phyloP scores from a whole-genome alignment of 1,140 invertebrate species.

The Caenorhabditis remanei region DNA sequence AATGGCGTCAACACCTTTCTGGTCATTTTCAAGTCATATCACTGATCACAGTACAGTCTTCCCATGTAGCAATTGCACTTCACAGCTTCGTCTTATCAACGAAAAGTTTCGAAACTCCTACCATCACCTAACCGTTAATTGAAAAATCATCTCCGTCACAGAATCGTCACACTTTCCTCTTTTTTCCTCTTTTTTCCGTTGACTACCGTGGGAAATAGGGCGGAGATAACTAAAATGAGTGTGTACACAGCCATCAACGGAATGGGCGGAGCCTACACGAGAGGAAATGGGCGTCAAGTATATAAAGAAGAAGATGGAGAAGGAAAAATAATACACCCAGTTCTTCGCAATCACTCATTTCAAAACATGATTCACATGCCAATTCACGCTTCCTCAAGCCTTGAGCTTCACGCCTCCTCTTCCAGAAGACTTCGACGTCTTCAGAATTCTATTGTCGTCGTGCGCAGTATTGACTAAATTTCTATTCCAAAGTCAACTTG shows the following conservation, averaged over 20 bases:
- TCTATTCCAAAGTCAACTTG: neutral
- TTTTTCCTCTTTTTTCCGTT: too few relatives aligned
- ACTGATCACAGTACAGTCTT: constrained; percentile 33
- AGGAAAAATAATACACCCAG: neutral
- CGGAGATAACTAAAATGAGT: neutral
- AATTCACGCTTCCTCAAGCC: constrained; percentile 44
- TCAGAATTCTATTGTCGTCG: neutral
- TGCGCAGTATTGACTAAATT: neutral
- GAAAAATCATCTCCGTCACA: constrained; percentile 3
- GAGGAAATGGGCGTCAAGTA: constrained; percentile 39
- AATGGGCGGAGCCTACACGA: neutral
- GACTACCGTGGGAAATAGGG: constrained; percentile 28
- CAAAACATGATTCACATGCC: constrained; percentile 47
- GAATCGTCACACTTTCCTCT: neutral
- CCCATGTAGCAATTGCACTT: neutral
- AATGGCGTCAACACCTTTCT: neutral
- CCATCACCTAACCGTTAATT: neutral
- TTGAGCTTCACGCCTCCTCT: constrained; percentile 17
- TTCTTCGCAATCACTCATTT: neutral
- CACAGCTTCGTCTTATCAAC: neutral
- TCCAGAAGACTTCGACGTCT: constrained; percentile 47
- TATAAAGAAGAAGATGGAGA: neutral
- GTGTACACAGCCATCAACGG: constrained; percentile 13
- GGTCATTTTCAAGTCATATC: constrained; percentile 9
- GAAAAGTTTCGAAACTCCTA: constrained; percentile 18